phyloP scores from a whole-genome alignment of 2,797 vertebrate species.

The Tamandua tetradactyla region DNA sequence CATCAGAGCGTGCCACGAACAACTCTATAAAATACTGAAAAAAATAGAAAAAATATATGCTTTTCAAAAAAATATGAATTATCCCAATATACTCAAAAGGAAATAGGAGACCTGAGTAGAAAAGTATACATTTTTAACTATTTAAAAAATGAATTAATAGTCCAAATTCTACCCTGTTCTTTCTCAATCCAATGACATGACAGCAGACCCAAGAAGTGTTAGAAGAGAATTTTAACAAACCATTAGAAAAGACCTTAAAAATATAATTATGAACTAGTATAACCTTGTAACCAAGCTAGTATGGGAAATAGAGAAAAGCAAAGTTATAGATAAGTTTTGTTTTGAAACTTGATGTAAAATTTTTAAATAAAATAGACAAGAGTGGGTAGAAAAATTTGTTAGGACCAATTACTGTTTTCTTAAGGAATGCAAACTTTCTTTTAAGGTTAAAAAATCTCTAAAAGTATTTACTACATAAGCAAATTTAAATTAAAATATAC shows the following conservation, averaged over 20 bases:
- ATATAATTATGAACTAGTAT: background rate
- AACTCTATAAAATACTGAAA: background rate
- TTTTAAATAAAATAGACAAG: background rate
- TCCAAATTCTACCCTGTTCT: background rate
- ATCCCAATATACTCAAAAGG: background rate
- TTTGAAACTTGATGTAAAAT: background rate
- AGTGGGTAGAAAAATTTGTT: background rate
- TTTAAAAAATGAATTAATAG: background rate
- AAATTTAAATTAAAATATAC: conserved; percentile 16
- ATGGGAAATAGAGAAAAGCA: background rate
- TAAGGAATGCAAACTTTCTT: background rate
- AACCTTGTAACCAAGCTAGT: background rate
- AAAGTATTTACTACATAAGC: background rate
- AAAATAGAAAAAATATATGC: background rate
- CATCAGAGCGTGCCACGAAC: background rate
- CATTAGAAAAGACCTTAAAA: background rate
- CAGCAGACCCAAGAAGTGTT: background rate
- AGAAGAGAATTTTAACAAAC: background rate
- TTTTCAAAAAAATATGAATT: background rate
- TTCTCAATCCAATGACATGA: background rate
- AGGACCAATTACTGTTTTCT: background rate
- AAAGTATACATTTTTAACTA: background rate
- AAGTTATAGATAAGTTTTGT: background rate
- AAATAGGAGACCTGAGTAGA: background rate
- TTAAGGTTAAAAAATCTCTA: background rate